phyloP scores from a whole-genome alignment of 2,797 vertebrate genomes.

The Phyllotis vaccarum region DNA sequence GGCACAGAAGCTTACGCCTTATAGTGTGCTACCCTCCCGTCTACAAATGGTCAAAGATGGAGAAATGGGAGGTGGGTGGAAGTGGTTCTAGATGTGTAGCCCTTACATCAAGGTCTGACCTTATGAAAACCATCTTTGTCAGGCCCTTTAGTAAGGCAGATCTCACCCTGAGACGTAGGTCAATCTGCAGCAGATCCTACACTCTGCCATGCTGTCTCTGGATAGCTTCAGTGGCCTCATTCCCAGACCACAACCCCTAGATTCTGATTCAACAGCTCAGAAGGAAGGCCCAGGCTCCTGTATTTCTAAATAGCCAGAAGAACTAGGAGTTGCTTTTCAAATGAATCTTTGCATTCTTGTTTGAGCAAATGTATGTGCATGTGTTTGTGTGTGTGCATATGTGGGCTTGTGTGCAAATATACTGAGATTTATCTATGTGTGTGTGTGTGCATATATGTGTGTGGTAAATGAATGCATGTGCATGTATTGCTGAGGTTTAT shows the following conservation, averaged over 20 bases:
- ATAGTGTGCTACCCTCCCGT: not conserved
- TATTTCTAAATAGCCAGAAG: not conserved
- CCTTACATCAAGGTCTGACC: not conserved
- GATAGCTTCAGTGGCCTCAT: not conserved
- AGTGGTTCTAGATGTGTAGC: not conserved
- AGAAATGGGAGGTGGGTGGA: not conserved
- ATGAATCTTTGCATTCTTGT: not conserved
- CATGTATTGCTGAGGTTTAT: not conserved
- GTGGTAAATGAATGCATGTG: too few species aligned
- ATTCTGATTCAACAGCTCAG: slow-evolving; percentile 14
- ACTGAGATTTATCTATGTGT: not conserved
- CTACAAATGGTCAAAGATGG: not conserved
- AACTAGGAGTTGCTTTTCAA: not conserved
- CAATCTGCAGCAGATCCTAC: not conserved
- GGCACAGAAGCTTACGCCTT: not conserved
- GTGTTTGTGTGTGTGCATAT: not conserved
- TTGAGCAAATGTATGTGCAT: not conserved
- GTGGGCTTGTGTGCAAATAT: not conserved
- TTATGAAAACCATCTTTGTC: not conserved
- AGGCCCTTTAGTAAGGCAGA: slow-evolving; percentile 4
- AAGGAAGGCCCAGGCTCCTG: not conserved
- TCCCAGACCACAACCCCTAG: not conserved
- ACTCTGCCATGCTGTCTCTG: not conserved
- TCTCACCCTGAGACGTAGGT: slow-evolving; percentile 12
- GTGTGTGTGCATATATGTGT: not conserved